Base-by-base conservation (phyloP, 2,797 vertebrate species). In the Parotocinclus haroldoi region DNA sequence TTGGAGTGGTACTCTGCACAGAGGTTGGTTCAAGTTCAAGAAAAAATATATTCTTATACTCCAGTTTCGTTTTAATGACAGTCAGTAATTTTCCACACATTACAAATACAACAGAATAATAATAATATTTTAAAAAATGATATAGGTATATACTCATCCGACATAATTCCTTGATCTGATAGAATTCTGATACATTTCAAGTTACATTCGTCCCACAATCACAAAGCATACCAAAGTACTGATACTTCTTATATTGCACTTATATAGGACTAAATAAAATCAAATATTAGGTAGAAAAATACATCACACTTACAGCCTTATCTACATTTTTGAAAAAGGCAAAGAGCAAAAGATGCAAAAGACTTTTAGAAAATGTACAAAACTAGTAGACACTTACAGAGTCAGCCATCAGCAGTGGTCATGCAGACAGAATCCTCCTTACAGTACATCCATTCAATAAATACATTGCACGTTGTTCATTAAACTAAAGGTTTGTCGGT, bases 381-480 rank as follows among this genome's bases (percentile, higher is more conserved):
- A 67, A 78, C 58, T 69, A 88, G 85, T 87, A 90, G 89, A 88
- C 89, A 92, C 86, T 90, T 92, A 65, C 14, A 80, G 89, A 67
- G 90, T 73, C 84, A 83, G 86, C 89, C 69, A 62, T 90, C 92
- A 91, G 92, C 88, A 95, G 91, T 89, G 51, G 80, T 69, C 86
- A 87, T 89, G 87, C 87, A 87, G 79, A 83, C 80, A 72, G 80
- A 68, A 76, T 45, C 38, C 60, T 63, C 45, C 64, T 50, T 59
- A 70, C 74, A 75, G 58, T 65, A 76, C 55, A 73, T 54, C 68
- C 72, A 84, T 64, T 65, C 39, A 71, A 62, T 80, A 80, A 70
- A 80, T 76, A 77, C 68, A 78, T 67, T 66, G 65, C 69, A 83
- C 75, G 71, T 76, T 68, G 62, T 71, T 70, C n/a, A 73, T 76